Conservation (phyloP, 2,888 invertebrate species). For the Sarcophaga caerulescens region DNA sequence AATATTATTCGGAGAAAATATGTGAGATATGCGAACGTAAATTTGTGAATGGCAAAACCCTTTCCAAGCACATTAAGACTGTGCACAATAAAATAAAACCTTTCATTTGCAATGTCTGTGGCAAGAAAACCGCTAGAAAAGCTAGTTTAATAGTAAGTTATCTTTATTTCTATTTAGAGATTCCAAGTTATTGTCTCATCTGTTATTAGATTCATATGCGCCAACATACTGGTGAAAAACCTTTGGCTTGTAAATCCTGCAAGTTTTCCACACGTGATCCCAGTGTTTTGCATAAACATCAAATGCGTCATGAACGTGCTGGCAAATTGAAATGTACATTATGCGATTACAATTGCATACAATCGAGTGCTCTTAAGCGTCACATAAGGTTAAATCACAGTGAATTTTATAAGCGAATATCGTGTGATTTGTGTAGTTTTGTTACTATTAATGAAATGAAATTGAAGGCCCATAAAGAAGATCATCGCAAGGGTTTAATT, state of each 20-base stretch:
- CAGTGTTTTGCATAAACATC: constrained; percentile 87
- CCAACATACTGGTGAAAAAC: constrained; percentile 90
- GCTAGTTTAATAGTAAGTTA: constrained; percentile 84
- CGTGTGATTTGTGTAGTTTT: constrained; percentile 78
- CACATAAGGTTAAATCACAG: constrained; percentile 84
- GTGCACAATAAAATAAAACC: constrained; percentile 89
- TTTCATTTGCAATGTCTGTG: constrained; percentile 88
- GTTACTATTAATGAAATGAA: constrained; percentile 75
- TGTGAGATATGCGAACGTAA: constrained; percentile 87
- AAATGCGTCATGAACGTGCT: constrained; percentile 83
- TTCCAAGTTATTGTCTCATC: not conserved
- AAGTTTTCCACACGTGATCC: constrained; percentile 88
- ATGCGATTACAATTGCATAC: constrained; percentile 87
- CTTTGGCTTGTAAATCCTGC: constrained; percentile 87
- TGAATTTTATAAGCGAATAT: constrained; percentile 76
- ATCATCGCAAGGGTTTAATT: constrained; percentile 78
- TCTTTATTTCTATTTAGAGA: not conserved
- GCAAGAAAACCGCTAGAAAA: constrained; percentile 87
- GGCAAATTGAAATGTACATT: constrained; percentile 85
- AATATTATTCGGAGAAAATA: constrained; percentile 84
- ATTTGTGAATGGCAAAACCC: constrained; percentile 86
- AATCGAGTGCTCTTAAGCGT: constrained; percentile 86
- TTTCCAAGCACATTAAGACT: constrained; percentile 86
- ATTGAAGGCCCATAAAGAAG: constrained; percentile 76
- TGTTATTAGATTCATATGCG: constrained; percentile 85